Base-by-base conservation (phyloP, 2,888 invertebrate species). In the Adineta ricciae region DNA sequence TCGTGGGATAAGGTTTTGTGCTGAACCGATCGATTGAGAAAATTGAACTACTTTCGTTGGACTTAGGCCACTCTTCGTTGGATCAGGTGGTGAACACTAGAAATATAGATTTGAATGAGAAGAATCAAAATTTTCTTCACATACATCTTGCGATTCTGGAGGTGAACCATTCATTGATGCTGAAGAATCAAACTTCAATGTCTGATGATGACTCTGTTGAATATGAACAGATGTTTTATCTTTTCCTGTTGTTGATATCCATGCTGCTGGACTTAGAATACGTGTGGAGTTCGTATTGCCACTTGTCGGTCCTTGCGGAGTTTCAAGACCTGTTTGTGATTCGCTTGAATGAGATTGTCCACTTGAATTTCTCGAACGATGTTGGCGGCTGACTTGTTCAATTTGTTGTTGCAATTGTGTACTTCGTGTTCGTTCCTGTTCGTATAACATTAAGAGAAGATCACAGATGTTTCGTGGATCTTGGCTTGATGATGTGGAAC, bases 261-360 rank as follows among this genome's bases (percentile, higher is more conserved):
- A 78, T 14, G 78, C 32, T 8, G 78, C 78, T 78, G 78, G 78
- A 78, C 78, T 78, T 41, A 78, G 41, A 14, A 64, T 32, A 32
- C 64, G 32, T 64, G 64, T 32, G 24, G 78, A 41, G n/a, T 24
- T 41, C 19, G n/a, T 41, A 78, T 41, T 38, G 14, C 78, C 41
- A 78, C 24, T 78, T 24, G 19, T n/a, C 41, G 41, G 1, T 16
- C 78, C 78, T 38, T 78, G 78, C n/a, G 78, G 78, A 41, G 78
- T 78, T 41, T 78, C 78, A 41, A 78, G 14, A n/a, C 78, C 78
- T 24, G 78, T 78, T 32, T 78, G 78, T 41, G 78, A 78, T 78
- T 78, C 78, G 41, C 78, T 78, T 78, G 78, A 78, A 41, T 78
- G 78, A 41, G 78, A 78, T 78, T 78, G 78, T 41, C 78, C 78